A percentile compares a stretch with the other conserved stretches of the same genome.
Conservation (phyloP, 1,140 invertebrate species). For the Myzus persicae region DNA sequence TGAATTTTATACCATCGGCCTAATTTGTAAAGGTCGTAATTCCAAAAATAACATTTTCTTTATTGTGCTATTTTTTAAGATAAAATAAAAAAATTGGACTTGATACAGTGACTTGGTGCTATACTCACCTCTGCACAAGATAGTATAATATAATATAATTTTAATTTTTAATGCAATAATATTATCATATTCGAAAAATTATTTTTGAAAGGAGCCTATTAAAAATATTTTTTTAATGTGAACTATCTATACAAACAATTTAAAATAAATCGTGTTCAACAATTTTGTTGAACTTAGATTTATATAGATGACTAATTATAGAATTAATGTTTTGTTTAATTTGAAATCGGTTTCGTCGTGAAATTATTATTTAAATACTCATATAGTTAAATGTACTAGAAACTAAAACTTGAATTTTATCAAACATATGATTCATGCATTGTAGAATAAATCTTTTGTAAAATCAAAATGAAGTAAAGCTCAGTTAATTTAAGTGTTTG, state of each 20-base stretch:
- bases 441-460: no score
- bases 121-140: background rate
- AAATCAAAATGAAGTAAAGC: no score
- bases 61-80: background rate
- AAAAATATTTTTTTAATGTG: background rate
- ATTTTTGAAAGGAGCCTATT: background rate
- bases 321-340: no score
- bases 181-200: background rate
- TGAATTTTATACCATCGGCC: background rate
- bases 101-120: background rate
- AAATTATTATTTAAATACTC: background rate
- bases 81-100: background rate
- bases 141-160: background rate
- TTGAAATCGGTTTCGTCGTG: background rate
- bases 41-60: constrained; percentile 41
- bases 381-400: no score
- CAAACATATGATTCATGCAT: no score
- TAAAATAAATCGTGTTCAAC: background rate
- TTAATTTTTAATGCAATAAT: background rate
- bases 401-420: no score
- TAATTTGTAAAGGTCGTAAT: constrained; percentile 12
- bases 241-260: background rate
- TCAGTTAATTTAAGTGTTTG: no score
- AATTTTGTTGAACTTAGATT: no score
- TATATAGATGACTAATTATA: no score